Percentiles rank a stretch among this genome's conserved stretches.
Evolutionary conservation across 2,888 invertebrate species (phyloP).

Genomic region (Phania funesta): DNA sequence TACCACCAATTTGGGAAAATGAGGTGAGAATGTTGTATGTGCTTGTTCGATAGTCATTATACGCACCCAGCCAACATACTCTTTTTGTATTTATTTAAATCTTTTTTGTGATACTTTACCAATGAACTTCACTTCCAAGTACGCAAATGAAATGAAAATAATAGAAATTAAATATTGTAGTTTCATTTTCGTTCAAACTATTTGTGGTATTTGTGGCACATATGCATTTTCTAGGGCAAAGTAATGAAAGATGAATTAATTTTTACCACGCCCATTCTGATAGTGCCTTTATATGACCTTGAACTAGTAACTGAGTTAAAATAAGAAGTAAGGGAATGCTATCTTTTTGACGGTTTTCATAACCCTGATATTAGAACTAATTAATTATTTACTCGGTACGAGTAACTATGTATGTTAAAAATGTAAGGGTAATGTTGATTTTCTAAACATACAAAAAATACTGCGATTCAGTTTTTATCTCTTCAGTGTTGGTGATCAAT

Average conservation of each 20-base stretch:
- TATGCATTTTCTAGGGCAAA: slow-evolving; percentile 41
- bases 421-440: too few relatives aligned
- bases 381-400: too few relatives aligned
- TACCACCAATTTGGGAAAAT: slow-evolving; percentile 36
- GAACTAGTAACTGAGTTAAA: too few relatives aligned
- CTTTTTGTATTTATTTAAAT: slow-evolving; percentile 11
- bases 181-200: slow-evolving; percentile 64
- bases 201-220: slow-evolving; percentile 58
- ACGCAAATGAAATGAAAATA: slow-evolving; percentile 14
- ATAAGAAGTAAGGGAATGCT: too few relatives aligned
- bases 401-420: too few relatives aligned
- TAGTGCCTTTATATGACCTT: neutral
- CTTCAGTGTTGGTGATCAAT: too few relatives aligned
- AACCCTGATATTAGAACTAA: too few relatives aligned
- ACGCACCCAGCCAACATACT: slow-evolving; percentile 21
- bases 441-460: too few relatives aligned
- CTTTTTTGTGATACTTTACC: slow-evolving; percentile 26
- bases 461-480: too few relatives aligned
- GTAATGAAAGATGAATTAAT: slow-evolving; percentile 21
- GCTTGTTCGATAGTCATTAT: slow-evolving; percentile 39
- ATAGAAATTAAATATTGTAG: slow-evolving; percentile 40
- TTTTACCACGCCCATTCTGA: slow-evolving; percentile 3
- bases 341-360: too few relatives aligned
- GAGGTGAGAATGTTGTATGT: slow-evolving; percentile 40
- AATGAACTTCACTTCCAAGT: slow-evolving; percentile 52